Conservation (phyloP, 2,888 invertebrate species). For the Panzeria rudis region DNA sequence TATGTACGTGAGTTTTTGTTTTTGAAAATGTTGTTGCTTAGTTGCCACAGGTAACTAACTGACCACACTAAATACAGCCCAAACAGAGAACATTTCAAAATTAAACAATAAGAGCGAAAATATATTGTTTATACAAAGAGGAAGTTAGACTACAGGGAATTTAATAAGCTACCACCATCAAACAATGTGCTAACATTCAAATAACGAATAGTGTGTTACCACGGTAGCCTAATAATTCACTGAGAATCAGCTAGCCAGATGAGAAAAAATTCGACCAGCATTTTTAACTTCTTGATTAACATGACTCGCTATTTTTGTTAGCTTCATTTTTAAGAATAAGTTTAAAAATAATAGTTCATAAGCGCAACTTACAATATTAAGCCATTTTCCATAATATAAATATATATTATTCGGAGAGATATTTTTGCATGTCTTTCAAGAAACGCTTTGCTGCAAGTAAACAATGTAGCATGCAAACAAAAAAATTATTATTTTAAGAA, state of each 20-base stretch:
- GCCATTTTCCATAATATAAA: no score
- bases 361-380: no score
- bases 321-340: no score
- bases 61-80: slow-evolving; percentile 79
- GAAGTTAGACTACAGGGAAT: slow-evolving; percentile 60
- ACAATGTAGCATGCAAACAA: no score
- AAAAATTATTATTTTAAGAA: no score
- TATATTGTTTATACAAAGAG: slow-evolving; percentile 60
- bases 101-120: slow-evolving; percentile 72
- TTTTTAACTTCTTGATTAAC: no score
- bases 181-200: slow-evolving; percentile 64
- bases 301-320: no score
- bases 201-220: slow-evolving; percentile 4
- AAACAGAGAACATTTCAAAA: slow-evolving; percentile 79
- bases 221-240: background rate
- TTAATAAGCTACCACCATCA: slow-evolving; percentile 59
- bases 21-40: slow-evolving; percentile 62
- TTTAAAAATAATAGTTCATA: no score
- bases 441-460: no score
- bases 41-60: slow-evolving; percentile 83
- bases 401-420: no score
- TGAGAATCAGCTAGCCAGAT: background rate
- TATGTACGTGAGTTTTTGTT: slow-evolving; percentile 14
- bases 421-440: no score
- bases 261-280: no score